Conservation (phyloP, 2,797 vertebrate species). For the Sebastes alutus region DNA sequence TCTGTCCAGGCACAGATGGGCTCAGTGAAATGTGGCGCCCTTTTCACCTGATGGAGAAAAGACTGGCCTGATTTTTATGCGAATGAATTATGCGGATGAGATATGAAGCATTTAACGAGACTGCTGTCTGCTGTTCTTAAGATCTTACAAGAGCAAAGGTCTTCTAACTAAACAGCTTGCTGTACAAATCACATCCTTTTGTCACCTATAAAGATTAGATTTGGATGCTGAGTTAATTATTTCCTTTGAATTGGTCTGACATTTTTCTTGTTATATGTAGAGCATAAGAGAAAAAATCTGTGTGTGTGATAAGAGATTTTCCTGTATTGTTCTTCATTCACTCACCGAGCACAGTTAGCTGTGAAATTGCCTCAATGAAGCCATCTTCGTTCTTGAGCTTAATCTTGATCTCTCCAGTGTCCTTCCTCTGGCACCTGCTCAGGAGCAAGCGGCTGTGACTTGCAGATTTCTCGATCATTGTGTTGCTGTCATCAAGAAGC, state of each 20-base stretch:
- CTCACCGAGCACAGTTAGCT: conserved; percentile 87
- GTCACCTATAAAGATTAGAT: background rate
- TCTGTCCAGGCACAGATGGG: conserved; percentile 11
- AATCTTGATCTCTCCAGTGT: conserved; percentile 87
- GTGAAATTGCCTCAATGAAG: conserved; percentile 78
- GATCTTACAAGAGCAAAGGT: background rate
- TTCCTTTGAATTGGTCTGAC: background rate
- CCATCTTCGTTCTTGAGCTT: conserved; percentile 88
- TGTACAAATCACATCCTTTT: background rate
- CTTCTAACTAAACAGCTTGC: background rate
- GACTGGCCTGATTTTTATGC: background rate
- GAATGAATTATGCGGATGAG: background rate
- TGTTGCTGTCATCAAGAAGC: conserved; percentile 71
- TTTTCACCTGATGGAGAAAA: background rate
- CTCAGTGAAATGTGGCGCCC: conserved; percentile 4
- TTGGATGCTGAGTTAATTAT: background rate
- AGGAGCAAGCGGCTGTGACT: conserved; percentile 83
- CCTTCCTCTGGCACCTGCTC: conserved; percentile 81
- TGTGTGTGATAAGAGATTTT: background rate
- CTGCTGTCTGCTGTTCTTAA: conserved; percentile 4
- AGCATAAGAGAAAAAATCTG: background rate
- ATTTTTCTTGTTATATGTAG: background rate
- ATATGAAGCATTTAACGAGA: background rate
- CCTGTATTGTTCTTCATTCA: background rate
- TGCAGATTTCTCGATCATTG: conserved; percentile 79